Conservation (phyloP, 2,888 invertebrate species). For the Anthophora plumipes region DNA sequence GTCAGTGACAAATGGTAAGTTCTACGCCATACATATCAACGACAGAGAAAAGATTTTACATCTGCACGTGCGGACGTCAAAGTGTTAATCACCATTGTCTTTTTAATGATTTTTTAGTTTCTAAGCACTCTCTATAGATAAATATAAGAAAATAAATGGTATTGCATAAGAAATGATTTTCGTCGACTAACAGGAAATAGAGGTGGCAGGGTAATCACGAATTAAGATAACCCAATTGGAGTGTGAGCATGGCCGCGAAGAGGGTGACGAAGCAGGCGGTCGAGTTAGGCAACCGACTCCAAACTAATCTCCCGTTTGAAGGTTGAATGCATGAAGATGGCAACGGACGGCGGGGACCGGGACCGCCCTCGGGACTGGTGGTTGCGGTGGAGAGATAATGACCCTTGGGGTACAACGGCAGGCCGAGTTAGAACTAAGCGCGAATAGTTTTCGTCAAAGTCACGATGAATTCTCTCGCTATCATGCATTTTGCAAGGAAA, state of each 20-base stretch:
- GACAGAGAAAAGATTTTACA: too few relatives aligned
- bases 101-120: too few relatives aligned
- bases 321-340: slow-evolving; percentile 58
- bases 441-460: slow-evolving; percentile 51
- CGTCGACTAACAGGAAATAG: too few relatives aligned
- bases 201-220: slow-evolving; percentile 22
- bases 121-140: too few relatives aligned
- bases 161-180: background rate
- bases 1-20: too few relatives aligned
- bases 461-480: slow-evolving; percentile 40
- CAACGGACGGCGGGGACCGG: slow-evolving; percentile 25
- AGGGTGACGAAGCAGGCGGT: slow-evolving; percentile 19
- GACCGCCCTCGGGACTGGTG: slow-evolving; percentile 41
- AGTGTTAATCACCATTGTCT: too few relatives aligned
- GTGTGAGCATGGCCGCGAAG: background rate
- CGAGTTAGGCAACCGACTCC: slow-evolving; percentile 33
- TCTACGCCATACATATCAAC: too few relatives aligned
- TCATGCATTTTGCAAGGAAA: slow-evolving; percentile 39
- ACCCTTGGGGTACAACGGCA: slow-evolving; percentile 41
- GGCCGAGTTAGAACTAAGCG: slow-evolving; percentile 49
- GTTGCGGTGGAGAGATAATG: slow-evolving; percentile 57
- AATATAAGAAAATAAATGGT: too few relatives aligned
- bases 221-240: slow-evolving; percentile 46
- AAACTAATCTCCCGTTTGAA: slow-evolving; percentile 57
- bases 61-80: too few relatives aligned